Evolutionary conservation across 2,888 invertebrate genomes (phyloP).

Genomic region (Dascillus cervinus): DNA sequence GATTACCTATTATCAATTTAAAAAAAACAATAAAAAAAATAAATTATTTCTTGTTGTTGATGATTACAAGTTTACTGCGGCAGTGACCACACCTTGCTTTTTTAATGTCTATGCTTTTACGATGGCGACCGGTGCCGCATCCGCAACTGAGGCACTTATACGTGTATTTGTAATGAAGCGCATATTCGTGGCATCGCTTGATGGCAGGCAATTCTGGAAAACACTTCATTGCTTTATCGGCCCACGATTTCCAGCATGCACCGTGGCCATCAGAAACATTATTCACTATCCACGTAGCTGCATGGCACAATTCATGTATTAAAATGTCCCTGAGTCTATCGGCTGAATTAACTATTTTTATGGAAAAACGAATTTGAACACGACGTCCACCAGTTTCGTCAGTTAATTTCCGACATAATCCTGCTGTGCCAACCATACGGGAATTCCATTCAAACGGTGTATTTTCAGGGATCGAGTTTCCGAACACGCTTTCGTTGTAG

Average conservation of each 20-base stretch:
- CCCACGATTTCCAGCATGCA: constrained; percentile 76
- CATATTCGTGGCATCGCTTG: constrained; percentile 74
- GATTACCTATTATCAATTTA: too few relatives aligned
- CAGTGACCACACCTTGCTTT: constrained; percentile 73
- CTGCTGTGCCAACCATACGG: constrained; percentile 77
- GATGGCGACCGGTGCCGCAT: constrained; percentile 69
- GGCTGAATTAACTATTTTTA: constrained; percentile 74
- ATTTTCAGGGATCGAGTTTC: constrained; percentile 57
- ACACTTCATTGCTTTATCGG: constrained; percentile 54
- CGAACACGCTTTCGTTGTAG: constrained; percentile 71
- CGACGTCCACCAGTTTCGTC: constrained; percentile 43
- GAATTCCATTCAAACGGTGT: constrained; percentile 72
- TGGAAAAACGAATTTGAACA: constrained; percentile 67
- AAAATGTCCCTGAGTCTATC: constrained; percentile 84
- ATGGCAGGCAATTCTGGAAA: constrained; percentile 80
- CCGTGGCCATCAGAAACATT: constrained; percentile 76
- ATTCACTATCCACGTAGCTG: constrained; percentile 83
- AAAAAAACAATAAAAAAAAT: too few relatives aligned
- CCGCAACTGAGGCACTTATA: constrained; percentile 71
- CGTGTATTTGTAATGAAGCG: constrained; percentile 78
- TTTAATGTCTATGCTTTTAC: constrained; percentile 66
- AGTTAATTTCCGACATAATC: constrained; percentile 44
- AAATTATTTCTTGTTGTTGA: constrained; percentile 60
- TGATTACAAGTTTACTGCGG: constrained; percentile 60
- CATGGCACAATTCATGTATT: constrained; percentile 93